These are phyloP conservation scores for Archegozetes longisetosus DNA, from an alignment of 1,140 invertebrate species.

Conservation along the genomic window DNA sequence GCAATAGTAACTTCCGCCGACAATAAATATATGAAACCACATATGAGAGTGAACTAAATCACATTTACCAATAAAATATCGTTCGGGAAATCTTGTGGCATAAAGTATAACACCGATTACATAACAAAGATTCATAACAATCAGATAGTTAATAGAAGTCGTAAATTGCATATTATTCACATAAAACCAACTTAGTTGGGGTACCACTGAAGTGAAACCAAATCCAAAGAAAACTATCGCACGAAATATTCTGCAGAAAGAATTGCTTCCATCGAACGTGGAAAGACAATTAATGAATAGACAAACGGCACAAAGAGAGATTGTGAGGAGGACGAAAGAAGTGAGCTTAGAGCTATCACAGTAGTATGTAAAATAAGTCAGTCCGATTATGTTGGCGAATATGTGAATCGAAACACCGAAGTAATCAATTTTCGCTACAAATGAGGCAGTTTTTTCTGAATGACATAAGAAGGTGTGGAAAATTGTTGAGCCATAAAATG, in stretches of 20 bases:
- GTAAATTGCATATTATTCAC: not conserved
- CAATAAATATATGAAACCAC: constrained; percentile 92
- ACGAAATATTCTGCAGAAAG: not conserved
- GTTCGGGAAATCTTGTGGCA: constrained; percentile 81
- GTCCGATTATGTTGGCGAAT: not conserved
- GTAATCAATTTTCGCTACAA: constrained; percentile 38
- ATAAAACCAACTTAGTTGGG: not conserved
- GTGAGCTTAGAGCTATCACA: constrained; percentile 22
- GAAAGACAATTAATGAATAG: not conserved
- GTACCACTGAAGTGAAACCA: not conserved
- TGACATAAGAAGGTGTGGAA: constrained; percentile 98
- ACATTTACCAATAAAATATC: constrained; percentile 97
- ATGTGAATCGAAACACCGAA: constrained; percentile 91
- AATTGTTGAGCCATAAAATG: constrained; percentile 86
- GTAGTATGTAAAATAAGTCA: not conserved
- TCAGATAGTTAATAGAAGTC: constrained; percentile 8
- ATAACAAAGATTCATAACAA: constrained; percentile 75
- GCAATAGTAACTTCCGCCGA: constrained; percentile 40
- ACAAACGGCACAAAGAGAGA: not conserved
- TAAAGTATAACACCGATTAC: constrained; percentile 89
- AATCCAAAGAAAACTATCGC: not conserved
- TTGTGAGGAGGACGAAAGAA: not conserved
- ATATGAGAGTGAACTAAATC: constrained; percentile 52
- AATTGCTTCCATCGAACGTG: not conserved
- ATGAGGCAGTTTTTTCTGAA: constrained; percentile 43